A percentile compares a stretch with the other conserved stretches of the same genome.
phyloP scores from a whole-genome alignment of 1,140 invertebrate species.

The Goniozus legneri region DNA sequence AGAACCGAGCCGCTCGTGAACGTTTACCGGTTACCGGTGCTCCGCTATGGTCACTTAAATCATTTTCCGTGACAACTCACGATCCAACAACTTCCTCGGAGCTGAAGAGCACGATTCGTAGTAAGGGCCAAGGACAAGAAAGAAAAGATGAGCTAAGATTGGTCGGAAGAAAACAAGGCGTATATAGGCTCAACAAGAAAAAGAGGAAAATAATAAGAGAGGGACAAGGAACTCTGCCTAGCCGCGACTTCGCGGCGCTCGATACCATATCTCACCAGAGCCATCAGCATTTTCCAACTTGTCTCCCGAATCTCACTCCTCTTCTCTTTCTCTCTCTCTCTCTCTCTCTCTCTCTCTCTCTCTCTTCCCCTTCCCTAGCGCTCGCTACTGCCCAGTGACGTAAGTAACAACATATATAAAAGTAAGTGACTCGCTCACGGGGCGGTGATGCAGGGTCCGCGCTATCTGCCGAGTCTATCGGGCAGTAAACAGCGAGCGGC shows the following conservation, averaged over 20 bases:
- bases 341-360: not conserved
- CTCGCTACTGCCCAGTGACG: conserved; percentile 19
- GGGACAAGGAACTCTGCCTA: conserved; percentile 10
- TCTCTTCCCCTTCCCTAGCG: not conserved
- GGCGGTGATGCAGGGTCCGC: conserved; percentile 42
- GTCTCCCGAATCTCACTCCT: conserved; percentile 30
- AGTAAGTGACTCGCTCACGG: conserved; percentile 38
- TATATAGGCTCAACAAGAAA: too few relatives aligned
- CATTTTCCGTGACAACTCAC: conserved; percentile 19
- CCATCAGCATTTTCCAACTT: conserved; percentile 36
- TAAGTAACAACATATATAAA: conserved; percentile 48
- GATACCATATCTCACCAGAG: conserved; percentile 24
- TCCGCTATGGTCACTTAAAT: conserved; percentile 9
- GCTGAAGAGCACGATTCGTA: conserved; percentile 1
- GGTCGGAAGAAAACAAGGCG: too few relatives aligned
- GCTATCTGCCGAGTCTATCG: conserved; percentile 53
- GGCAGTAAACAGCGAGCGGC: conserved; percentile 53
- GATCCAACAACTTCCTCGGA: conserved; percentile 11
- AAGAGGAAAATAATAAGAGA: too few relatives aligned
- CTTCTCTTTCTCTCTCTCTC: not conserved
- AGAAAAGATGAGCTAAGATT: too few relatives aligned
- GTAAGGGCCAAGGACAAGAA: conserved; percentile 1
- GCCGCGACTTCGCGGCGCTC: conserved; percentile 22
- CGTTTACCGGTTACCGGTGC: not conserved
- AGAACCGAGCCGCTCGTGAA: not conserved